Percentiles rank a stretch among this genome's conserved stretches.
Evolutionary conservation across 1,140 invertebrate species (phyloP).

Genomic region (Drosophila bifasciata): DNA sequence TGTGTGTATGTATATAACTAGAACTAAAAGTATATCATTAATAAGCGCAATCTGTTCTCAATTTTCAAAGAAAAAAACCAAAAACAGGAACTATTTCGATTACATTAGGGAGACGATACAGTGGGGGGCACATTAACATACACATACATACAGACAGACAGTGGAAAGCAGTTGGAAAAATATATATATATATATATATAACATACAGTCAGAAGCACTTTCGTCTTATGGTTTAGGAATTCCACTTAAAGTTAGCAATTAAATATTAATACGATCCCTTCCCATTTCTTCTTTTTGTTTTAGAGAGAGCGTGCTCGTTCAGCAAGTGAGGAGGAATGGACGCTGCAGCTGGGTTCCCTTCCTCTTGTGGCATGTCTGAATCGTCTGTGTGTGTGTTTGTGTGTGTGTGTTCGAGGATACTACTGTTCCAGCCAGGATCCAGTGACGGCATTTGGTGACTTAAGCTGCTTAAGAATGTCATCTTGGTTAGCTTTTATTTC

Average conservation of each 20-base stretch:
- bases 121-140: too few relatives aligned
- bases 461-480: constrained; percentile 51
- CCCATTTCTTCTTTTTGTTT: constrained; percentile 37
- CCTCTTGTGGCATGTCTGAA: constrained; percentile 30
- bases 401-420: constrained; percentile 24
- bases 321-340: constrained; percentile 38
- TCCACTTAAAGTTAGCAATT: constrained; percentile 56
- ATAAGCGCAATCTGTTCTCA: neutral
- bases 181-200: constrained; percentile 39
- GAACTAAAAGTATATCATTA: constrained; percentile 26
- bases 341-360: neutral
- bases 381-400: constrained; percentile 35
- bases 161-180: constrained; percentile 40
- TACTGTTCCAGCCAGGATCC: constrained; percentile 84
- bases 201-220: constrained; percentile 39
- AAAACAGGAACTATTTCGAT: constrained; percentile 34
- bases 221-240: constrained; percentile 60
- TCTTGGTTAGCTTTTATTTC: neutral
- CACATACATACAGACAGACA: constrained; percentile 29
- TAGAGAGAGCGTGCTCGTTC: constrained; percentile 75
- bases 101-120: constrained; percentile 3
- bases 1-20: constrained; percentile 6
- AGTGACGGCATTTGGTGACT: constrained; percentile 76
- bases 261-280: constrained; percentile 52
- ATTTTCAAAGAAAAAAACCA: constrained; percentile 5